These are phyloP conservation scores for Somateria mollissima DNA, from an alignment of 2,797 vertebrate genomes.

Conservation along the genomic window DNA sequence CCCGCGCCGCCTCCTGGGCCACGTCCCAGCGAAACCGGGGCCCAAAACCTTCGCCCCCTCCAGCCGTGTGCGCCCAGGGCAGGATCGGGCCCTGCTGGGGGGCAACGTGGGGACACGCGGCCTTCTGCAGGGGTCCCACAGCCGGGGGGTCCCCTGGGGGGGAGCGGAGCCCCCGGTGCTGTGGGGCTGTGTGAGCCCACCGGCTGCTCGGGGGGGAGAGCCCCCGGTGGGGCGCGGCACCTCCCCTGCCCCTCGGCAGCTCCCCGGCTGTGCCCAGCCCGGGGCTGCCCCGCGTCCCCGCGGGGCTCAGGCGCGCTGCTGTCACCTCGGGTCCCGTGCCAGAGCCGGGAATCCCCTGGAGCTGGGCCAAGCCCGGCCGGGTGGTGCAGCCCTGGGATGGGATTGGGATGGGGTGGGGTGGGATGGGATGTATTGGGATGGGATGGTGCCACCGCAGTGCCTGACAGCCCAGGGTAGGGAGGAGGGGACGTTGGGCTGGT, in stretches of 20 bases:
- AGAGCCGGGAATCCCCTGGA: neutral
- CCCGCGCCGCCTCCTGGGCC: neutral
- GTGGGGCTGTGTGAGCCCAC: too few species aligned
- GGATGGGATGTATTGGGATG: too few species aligned
- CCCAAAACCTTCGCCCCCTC: slow-evolving; percentile 33
- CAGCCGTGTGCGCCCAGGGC: neutral
- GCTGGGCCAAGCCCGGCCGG: neutral
- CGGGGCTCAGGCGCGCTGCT: neutral
- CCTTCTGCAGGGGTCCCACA: neutral
- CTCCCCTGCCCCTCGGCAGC: too few species aligned
- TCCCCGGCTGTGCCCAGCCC: accelerated
- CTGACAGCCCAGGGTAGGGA: accelerated
- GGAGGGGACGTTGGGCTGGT: neutral
- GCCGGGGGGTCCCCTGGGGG: too few species aligned
- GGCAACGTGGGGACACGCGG: neutral
- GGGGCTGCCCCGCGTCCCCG: neutral
- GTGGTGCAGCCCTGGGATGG: too few species aligned
- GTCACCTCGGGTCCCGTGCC: neutral
- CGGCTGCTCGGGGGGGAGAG: too few species aligned
- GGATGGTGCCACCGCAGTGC: too few species aligned
- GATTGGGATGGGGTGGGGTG: too few species aligned
- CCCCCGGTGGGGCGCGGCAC: too few species aligned
- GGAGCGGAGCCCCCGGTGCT: too few species aligned
- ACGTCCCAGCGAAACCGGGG: slow-evolving; percentile 63
- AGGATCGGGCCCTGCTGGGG: neutral